Base-by-base conservation (phyloP, 2,888 invertebrate genomes). In the Phorcus lineatus region DNA sequence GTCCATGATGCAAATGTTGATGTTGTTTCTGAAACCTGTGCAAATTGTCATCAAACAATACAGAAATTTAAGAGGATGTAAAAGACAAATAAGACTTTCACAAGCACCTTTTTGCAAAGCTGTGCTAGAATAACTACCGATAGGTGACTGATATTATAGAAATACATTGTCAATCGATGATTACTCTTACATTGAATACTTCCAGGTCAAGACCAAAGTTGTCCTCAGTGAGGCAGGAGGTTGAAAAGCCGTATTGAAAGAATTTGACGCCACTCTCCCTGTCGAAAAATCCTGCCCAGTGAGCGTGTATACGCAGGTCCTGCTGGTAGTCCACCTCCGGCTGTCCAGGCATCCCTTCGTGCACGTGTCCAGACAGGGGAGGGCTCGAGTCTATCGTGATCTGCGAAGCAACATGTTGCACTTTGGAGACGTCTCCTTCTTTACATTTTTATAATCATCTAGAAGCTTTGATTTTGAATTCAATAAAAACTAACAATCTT, bases 201-300 rank as follows among this genome's bases (percentile, higher is more conserved):
- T 28, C 31, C 36, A 28, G 13, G 31, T 78, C 67, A 19, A 70
- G 28, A 52, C 66, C 78, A 78, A 78, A 78, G 31, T 78, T 24
- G 17, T 22, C 19, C 7, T 40, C 66, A n/a, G 40, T 22, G 19
- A 78, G 47, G 66, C 78, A 78, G 24, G 36, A 9, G 1, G 78
- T 19, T n/a, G 47, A 17, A 74, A 86, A 87, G 4, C 82, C 84
- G 74, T 87, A 89, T 55, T 85, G 82, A 57, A 89, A 89, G 62
- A 85, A 87, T 74, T 78, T 80, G 13, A 89, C 82, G 13, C 87
- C 87, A 79, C 88, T 88, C 79, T 89, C 89, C 66, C 83, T 82
- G 78, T 89, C 89, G 79, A 89, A 88, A 78, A 89, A 89, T 0
- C 86, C 89, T 57, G 82, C 82, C 89, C 89, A 90, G 76, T 88